phyloP scores from a whole-genome alignment of 2,113 vertebrate species.

The Herpetotheres cachinnans region DNA sequence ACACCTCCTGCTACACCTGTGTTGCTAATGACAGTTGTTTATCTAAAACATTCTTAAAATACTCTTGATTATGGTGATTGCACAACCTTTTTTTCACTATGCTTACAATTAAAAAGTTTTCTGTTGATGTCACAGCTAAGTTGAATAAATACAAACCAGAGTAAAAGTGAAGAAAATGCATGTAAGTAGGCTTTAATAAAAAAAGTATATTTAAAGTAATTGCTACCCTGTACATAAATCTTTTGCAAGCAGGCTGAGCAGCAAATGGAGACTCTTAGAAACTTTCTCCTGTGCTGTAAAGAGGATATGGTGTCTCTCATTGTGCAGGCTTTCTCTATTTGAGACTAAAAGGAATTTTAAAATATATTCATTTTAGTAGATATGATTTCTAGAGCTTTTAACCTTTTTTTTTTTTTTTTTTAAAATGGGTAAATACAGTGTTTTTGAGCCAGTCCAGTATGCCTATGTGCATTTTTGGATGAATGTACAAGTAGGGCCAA shows the following conservation, averaged over 20 bases:
- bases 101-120: not conserved
- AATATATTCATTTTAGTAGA: not conserved
- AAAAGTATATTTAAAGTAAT: not conserved
- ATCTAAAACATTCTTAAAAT: not conserved
- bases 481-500: not conserved
- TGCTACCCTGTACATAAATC: not conserved
- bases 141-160: not conserved
- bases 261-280: not conserved
- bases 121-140: not conserved
- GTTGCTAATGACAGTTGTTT: not conserved
- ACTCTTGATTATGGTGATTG: not conserved
- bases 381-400: not conserved
- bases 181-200: not conserved
- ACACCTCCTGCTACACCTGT: not conserved
- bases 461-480: not conserved
- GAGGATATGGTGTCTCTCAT: not conserved
- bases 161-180: not conserved
- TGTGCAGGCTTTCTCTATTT: not conserved
- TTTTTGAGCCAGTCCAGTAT: not conserved
- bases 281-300: not conserved
- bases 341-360: not conserved
- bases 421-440: not conserved
- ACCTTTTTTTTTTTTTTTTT: not conserved
- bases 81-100: not conserved
- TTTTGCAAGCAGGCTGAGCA: not conserved